These are phyloP conservation scores for Exocentrus adspersus DNA, from an alignment of 2,888 invertebrate species.

Conservation along the genomic window DNA sequence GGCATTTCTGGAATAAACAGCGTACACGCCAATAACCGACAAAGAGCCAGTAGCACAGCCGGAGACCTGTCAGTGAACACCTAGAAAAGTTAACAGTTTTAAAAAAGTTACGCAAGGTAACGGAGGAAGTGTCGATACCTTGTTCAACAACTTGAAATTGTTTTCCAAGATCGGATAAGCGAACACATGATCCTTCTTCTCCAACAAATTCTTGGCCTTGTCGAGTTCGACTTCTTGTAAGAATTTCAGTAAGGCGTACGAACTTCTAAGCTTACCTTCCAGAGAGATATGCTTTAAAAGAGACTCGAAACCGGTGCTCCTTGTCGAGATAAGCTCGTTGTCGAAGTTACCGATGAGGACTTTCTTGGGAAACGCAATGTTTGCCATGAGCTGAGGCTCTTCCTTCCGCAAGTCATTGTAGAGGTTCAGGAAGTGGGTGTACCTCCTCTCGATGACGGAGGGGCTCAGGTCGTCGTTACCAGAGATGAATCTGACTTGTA, in stretches of 20 bases:
- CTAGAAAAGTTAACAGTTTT: constrained; percentile 52
- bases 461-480: constrained; percentile 68
- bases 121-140: too few species aligned
- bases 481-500: constrained; percentile 72
- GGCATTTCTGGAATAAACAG: constrained; percentile 64
- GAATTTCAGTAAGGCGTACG: constrained; percentile 69
- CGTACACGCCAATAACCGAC: constrained; percentile 74
- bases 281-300: constrained; percentile 69
- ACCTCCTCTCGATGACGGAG: constrained; percentile 74
- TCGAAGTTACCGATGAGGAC: constrained; percentile 72
- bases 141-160: constrained; percentile 73
- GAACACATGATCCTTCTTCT: constrained; percentile 68
- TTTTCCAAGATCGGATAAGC: constrained; percentile 75
- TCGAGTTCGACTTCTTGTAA: constrained; percentile 73
- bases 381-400: constrained; percentile 66
- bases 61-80: constrained; percentile 76
- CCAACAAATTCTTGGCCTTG: constrained; percentile 70
- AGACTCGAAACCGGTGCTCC: constrained; percentile 73
- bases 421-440: constrained; percentile 76
- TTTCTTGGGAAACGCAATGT: constrained; percentile 71
- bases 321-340: constrained; percentile 71
- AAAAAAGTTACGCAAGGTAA: too few species aligned
- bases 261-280: constrained; percentile 69
- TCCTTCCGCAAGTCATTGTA: constrained; percentile 72
- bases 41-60: constrained; percentile 73